Evolutionary conservation across 2,113 vertebrate species (phyloP).

Genomic region (Mastomys coucha): DNA sequence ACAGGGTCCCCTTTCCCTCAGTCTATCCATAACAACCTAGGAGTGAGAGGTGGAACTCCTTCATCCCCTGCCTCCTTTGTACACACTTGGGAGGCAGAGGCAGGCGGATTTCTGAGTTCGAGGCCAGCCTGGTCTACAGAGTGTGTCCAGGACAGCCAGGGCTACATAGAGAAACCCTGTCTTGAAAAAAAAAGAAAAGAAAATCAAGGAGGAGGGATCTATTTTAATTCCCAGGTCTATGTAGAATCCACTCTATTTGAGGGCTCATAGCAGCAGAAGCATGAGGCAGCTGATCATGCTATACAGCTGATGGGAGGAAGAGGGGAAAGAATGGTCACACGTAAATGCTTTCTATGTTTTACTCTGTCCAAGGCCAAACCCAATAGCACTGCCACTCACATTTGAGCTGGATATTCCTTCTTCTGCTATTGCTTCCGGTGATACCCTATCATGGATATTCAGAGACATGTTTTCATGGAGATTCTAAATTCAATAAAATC

Average conservation of each 20-base stretch:
- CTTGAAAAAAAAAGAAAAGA: too few species aligned
- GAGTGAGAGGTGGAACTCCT: too few species aligned
- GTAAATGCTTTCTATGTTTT: not conserved
- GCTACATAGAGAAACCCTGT: too few species aligned
- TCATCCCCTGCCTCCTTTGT: too few species aligned
- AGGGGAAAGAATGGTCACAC: not conserved
- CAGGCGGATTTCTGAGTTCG: too few species aligned
- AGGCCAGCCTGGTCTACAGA: too few species aligned
- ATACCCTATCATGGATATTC: not conserved
- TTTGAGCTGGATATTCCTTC: not conserved
- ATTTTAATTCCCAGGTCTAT: too few species aligned
- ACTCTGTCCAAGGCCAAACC: not conserved
- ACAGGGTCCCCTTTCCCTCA: not conserved
- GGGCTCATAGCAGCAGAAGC: not conserved
- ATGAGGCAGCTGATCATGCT: not conserved
- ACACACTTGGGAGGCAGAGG: too few species aligned
- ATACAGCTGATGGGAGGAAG: not conserved
- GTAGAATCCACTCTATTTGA: too few species aligned
- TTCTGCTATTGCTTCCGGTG: not conserved
- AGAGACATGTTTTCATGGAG: not conserved
- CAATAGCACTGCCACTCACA: not conserved
- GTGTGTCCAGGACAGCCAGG: too few species aligned
- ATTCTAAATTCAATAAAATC: not conserved
- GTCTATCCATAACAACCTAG: not conserved
- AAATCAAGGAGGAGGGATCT: not conserved